phyloP scores from a whole-genome alignment of 1,140 invertebrate species.

The Drosophila mauritiana region DNA sequence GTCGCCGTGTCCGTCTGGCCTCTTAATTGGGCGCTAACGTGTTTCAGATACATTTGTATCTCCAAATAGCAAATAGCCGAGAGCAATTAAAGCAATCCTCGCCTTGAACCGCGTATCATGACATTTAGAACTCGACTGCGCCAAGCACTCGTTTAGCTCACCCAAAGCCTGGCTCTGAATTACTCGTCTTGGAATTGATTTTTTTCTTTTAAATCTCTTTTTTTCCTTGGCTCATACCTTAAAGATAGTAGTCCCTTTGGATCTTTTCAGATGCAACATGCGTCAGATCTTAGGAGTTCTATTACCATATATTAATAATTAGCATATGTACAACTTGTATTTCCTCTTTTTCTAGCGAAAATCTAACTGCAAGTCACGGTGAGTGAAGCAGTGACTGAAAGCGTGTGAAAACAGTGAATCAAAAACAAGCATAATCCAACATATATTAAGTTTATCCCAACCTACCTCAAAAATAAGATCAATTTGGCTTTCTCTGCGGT shows the following conservation, averaged over 20 bases:
- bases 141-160: constrained; percentile 31
- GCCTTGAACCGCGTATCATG: constrained; percentile 70
- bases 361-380: constrained; percentile 32
- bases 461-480: constrained; percentile 11
- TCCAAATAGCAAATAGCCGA: constrained; percentile 48
- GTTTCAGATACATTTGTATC: constrained; percentile 81
- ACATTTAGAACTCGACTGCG: constrained; percentile 74
- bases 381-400: constrained; percentile 9
- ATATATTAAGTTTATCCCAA: background rate
- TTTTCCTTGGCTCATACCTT: background rate
- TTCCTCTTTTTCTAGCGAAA: constrained; percentile 2
- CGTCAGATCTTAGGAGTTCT: background rate
- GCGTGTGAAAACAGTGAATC: constrained; percentile 18
- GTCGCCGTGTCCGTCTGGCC: constrained; percentile 64
- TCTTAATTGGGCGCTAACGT: constrained; percentile 81
- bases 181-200: constrained; percentile 18
- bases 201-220: background rate
- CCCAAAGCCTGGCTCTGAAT: constrained; percentile 23
- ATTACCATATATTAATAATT: constrained; percentile 17
- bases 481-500: too few relatives aligned
- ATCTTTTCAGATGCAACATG: background rate
- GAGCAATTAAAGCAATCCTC: constrained; percentile 68
- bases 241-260: background rate
- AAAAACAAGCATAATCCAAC: constrained; percentile 15
- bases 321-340: background rate